Evolutionary conservation across 2,888 invertebrate species (phyloP).

Genomic region (Lissocephala sabroskyi): DNA sequence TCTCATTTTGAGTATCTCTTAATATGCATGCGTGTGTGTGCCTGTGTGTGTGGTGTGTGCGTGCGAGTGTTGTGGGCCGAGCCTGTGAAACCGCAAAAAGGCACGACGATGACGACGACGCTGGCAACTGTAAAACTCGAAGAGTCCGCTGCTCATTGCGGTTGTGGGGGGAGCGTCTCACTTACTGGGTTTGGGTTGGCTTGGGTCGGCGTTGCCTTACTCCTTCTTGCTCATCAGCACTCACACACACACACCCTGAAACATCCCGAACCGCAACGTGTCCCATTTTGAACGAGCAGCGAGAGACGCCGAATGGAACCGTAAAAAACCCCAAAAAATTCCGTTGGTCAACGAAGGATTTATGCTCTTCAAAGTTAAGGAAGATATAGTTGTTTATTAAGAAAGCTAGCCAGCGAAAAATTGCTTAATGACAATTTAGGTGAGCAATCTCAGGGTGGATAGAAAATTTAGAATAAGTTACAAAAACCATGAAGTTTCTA

Average conservation of each 20-base stretch:
- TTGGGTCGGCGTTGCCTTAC: no score
- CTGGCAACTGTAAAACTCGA: constrained; percentile 36
- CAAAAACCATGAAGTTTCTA: no score
- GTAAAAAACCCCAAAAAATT: no score
- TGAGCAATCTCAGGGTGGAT: no score
- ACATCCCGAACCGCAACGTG: constrained; percentile 55
- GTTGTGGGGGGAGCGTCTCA: background rate
- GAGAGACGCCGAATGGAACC: no score
- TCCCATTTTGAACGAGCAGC: constrained; percentile 50
- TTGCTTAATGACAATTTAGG: no score
- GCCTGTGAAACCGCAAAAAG: constrained; percentile 44
- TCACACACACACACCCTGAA: constrained; percentile 42
- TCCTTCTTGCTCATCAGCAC: constrained; percentile 46
- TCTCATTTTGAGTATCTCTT: constrained; percentile 61
- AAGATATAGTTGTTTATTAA: no score
- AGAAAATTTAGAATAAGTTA: no score
- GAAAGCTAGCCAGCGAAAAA: no score
- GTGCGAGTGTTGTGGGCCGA: constrained; percentile 14
- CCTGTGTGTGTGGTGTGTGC: constrained; percentile 22
- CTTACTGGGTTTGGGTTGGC: background rate
- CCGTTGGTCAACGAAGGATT: no score
- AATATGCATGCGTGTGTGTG: constrained; percentile 45
- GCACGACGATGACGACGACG: constrained; percentile 17
- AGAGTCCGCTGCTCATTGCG: constrained; percentile 1
- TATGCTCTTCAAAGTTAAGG: no score